Conservation (phyloP, 2,113 vertebrate genomes). For the Romanogobio albipinnatus region DNA sequence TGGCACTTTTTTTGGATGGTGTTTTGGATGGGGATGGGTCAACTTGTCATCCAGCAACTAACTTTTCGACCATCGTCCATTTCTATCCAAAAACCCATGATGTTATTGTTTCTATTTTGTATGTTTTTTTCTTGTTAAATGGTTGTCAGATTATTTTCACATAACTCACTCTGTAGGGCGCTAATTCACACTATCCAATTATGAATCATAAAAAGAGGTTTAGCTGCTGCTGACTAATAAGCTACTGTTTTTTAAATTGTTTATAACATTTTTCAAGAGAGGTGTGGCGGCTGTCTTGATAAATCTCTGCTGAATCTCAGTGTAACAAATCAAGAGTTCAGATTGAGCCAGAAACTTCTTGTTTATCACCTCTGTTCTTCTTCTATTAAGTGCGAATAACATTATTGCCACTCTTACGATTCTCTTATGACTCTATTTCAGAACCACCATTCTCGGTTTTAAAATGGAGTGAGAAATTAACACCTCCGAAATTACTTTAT, state of each 20-base stretch:
- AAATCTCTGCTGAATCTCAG: neutral
- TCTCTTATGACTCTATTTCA: slow-evolving; percentile 23
- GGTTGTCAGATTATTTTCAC: neutral
- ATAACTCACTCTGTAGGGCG: neutral
- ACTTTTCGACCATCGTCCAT: neutral
- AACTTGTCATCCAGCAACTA: neutral
- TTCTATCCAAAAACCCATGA: neutral
- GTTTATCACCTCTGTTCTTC: neutral
- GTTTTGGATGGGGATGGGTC: neutral
- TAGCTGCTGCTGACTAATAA: neutral
- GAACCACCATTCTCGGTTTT: neutral
- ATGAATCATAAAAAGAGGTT: neutral
- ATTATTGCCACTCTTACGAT: neutral
- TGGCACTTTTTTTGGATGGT: neutral
- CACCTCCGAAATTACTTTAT: slow-evolving; percentile 27
- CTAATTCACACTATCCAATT: neutral
- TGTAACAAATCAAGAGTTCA: neutral
- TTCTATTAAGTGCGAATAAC: slow-evolving; percentile 6
- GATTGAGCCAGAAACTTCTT: neutral
- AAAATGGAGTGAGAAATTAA: slow-evolving; percentile 10
- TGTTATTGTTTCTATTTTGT: neutral
- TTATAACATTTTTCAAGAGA: too few species aligned
- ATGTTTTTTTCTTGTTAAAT: neutral
- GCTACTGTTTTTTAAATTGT: neutral
- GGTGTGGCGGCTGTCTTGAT: neutral